Percentiles rank a stretch among this genome's conserved stretches.
Evolutionary conservation across 2,888 invertebrate genomes (phyloP).

Genomic region (Ephialtes manifestator): DNA sequence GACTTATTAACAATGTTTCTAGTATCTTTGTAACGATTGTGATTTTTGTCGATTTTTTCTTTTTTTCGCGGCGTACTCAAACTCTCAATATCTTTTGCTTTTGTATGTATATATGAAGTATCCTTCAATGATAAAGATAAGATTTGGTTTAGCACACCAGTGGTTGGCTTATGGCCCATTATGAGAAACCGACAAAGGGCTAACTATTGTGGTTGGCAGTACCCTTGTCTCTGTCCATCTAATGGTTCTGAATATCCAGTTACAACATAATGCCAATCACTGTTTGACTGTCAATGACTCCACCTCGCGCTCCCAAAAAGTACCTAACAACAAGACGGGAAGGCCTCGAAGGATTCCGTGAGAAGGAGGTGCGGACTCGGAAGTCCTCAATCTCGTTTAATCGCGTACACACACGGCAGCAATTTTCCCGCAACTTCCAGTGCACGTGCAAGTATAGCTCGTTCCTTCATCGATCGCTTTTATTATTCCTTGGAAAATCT

Average conservation of each 20-base stretch:
- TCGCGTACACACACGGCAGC: conserved; percentile 34
- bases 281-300: background rate
- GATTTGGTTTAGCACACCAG: too few species aligned
- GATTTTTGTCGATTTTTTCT: too few species aligned
- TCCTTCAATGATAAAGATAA: too few species aligned
- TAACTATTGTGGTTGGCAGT: background rate
- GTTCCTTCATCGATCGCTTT: conserved; percentile 73
- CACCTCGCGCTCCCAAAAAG: background rate
- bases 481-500: conserved; percentile 65
- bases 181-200: too few species aligned
- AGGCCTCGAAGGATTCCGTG: conserved; percentile 65
- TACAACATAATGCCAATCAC: background rate
- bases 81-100: too few species aligned
- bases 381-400: conserved; percentile 73
- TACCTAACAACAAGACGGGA: background rate
- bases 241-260: background rate
- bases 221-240: background rate
- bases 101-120: too few species aligned
- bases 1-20: too few species aligned
- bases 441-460: conserved; percentile 11
- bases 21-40: too few species aligned
- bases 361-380: conserved; percentile 51
- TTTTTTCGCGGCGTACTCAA: too few species aligned
- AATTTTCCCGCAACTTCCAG: conserved; percentile 58
- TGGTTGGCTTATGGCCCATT: too few species aligned